phyloP scores from a whole-genome alignment of 2,888 invertebrate species.

The Drosophila anomelani region DNA sequence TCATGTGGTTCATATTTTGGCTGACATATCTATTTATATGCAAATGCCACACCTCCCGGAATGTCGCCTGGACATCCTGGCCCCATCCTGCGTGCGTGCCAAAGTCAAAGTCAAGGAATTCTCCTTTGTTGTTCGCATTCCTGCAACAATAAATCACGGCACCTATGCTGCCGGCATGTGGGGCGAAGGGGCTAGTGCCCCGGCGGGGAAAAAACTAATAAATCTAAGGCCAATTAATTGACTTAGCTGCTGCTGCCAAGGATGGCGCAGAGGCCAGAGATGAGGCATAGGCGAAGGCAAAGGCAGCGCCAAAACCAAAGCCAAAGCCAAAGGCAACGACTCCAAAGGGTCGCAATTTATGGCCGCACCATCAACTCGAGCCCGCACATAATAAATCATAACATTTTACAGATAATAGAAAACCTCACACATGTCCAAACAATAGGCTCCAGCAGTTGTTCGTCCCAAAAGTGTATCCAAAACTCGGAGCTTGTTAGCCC shows the following conservation, averaged over 20 bases:
- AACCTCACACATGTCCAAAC: constrained; percentile 53
- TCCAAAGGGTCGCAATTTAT: constrained; percentile 64
- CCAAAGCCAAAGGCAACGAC: constrained; percentile 33
- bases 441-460: constrained; percentile 24
- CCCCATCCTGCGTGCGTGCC: constrained; percentile 45
- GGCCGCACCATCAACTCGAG: constrained; percentile 73
- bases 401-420: constrained; percentile 75
- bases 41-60: constrained; percentile 60
- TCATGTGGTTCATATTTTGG: constrained; percentile 66
- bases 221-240: constrained; percentile 77
- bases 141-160: constrained; percentile 71
- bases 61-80: constrained; percentile 39
- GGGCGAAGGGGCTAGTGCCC: background rate
- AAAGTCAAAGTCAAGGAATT: constrained; percentile 42
- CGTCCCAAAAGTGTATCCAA: constrained; percentile 7
- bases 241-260: constrained; percentile 73
- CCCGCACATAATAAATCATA: constrained; percentile 77
- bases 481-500: constrained; percentile 28
- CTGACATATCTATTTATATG: constrained; percentile 78
- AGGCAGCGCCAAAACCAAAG: background rate
- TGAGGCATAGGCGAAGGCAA: constrained; percentile 8
- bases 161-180: constrained; percentile 43
- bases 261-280: constrained; percentile 26
- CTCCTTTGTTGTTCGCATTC: constrained; percentile 50
- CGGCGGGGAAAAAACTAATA: constrained; percentile 68